phyloP scores from a whole-genome alignment of 1,140 invertebrate genomes.

The Brachionus angularis region DNA sequence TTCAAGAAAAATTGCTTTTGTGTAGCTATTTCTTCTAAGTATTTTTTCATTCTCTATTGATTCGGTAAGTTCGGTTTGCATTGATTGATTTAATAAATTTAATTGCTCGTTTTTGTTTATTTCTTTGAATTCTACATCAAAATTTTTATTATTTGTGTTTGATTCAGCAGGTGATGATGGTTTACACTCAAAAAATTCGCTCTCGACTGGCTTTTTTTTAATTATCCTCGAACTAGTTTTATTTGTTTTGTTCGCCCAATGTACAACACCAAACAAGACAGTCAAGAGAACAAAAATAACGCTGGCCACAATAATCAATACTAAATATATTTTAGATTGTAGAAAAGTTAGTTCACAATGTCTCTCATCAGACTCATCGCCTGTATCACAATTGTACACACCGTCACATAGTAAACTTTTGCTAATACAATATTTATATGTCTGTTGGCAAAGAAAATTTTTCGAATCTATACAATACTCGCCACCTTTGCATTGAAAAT shows the following conservation, averaged over 20 bases:
- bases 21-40: too few relatives aligned
- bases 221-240: too few relatives aligned
- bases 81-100: too few relatives aligned
- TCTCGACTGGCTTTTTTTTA: too few relatives aligned
- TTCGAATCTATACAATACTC: slow-evolving; percentile 42
- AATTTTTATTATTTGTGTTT: too few relatives aligned
- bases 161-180: too few relatives aligned
- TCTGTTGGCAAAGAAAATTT: slow-evolving; percentile 39
- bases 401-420: slow-evolving; percentile 24
- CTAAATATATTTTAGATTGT: slow-evolving; percentile 39
- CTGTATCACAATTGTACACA: slow-evolving; percentile 43
- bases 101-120: too few relatives aligned
- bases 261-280: neutral
- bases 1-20: too few relatives aligned
- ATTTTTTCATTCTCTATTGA: too few relatives aligned
- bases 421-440: slow-evolving; percentile 25
- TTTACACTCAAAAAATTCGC: too few relatives aligned
- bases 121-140: too few relatives aligned
- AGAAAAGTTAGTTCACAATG: slow-evolving; percentile 39
- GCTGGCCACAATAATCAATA: neutral
- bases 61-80: too few relatives aligned
- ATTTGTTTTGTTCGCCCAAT: neutral
- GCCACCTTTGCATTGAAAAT: slow-evolving; percentile 45
- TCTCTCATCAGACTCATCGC: slow-evolving; percentile 30
- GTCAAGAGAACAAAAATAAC: slow-evolving; percentile 27